Evolutionary conservation across 2,113 vertebrate genomes (phyloP).

Genomic region (Fregetta grallaria): DNA sequence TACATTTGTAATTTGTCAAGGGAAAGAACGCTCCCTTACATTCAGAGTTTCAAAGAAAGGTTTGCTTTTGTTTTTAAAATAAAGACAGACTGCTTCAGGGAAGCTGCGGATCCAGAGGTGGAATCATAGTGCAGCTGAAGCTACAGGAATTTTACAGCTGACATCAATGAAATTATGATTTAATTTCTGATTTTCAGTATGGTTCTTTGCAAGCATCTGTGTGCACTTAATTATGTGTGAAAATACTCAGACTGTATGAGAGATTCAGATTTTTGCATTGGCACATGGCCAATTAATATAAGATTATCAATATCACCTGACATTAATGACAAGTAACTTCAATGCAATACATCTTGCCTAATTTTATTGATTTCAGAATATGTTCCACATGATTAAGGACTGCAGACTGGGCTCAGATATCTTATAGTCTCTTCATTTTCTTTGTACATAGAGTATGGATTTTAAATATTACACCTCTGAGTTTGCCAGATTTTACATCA

Average conservation of each 20-base stretch:
- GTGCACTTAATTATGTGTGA: background rate
- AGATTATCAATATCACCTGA: background rate
- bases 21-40: background rate
- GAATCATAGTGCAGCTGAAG: background rate
- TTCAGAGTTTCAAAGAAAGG: background rate
- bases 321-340: background rate
- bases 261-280: background rate
- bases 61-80: background rate
- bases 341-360: background rate
- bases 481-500: background rate
- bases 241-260: background rate
- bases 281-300: background rate
- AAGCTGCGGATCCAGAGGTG: background rate
- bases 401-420: background rate
- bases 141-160: background rate
- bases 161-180: background rate
- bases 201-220: background rate
- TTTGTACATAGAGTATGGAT: background rate
- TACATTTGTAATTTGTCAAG: background rate
- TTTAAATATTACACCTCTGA: background rate
- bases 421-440: background rate
- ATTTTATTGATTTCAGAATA: slow-evolving; percentile 14
- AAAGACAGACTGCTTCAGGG: background rate
- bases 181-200: background rate
- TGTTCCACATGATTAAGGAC: background rate